Evolutionary conservation across 2,113 vertebrate species (phyloP).

Genomic region (Coryphaenoides rupestris): DNA sequence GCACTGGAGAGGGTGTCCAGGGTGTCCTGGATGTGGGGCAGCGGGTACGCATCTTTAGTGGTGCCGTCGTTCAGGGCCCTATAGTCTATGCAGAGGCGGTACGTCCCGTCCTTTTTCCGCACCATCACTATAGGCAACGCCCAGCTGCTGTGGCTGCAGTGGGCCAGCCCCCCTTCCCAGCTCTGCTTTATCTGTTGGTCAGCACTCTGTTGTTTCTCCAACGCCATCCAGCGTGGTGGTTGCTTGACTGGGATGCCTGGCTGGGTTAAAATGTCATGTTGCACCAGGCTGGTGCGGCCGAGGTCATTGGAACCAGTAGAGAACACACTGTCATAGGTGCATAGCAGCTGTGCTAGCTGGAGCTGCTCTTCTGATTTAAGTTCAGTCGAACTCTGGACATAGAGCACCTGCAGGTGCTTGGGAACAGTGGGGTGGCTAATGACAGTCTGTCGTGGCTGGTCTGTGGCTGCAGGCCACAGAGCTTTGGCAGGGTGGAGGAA

Average conservation of each 20-base stretch:
- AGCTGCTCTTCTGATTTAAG: background rate
- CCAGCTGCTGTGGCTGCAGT: slow-evolving; percentile 34
- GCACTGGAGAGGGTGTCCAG: too few species aligned
- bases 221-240: slow-evolving; percentile 9
- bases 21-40: slow-evolving; percentile 33
- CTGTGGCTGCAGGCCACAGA: too few species aligned
- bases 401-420: slow-evolving; percentile 19
- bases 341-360: slow-evolving; percentile 4
- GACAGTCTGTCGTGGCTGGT: background rate
- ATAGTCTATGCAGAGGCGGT: slow-evolving; percentile 28
- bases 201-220: slow-evolving; percentile 13
- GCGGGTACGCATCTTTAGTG: too few species aligned
- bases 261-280: slow-evolving; percentile 40
- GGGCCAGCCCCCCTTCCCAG: background rate
- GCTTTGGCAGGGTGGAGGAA: too few species aligned
- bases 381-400: slow-evolving; percentile 12
- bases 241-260: slow-evolving; percentile 31
- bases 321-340: slow-evolving; percentile 17
- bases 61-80: slow-evolving; percentile 27
- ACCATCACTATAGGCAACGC: slow-evolving; percentile 32
- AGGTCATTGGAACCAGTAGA: slow-evolving; percentile 17
- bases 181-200: slow-evolving; percentile 24
- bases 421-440: slow-evolving; percentile 12
- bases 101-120: slow-evolving; percentile 27
- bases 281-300: slow-evolving; percentile 28